Evolutionary conservation across 1,140 invertebrate genomes (phyloP).

Genomic region (Delia radicum): DNA sequence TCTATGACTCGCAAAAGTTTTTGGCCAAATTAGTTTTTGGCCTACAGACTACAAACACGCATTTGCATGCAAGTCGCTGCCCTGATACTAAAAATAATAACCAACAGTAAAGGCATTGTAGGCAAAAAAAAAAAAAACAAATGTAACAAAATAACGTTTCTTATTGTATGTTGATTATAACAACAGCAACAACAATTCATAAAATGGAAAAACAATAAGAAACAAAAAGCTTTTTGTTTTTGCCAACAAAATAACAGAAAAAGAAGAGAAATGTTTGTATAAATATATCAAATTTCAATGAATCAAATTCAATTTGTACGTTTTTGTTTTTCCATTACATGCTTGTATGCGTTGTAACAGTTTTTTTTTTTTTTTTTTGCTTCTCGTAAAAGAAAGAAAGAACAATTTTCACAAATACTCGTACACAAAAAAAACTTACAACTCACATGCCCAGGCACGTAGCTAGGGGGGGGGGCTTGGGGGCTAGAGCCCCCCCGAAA

Average conservation of each 20-base stretch:
- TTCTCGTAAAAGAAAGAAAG: not conserved
- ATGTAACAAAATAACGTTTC: no score
- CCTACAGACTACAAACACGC: no score
- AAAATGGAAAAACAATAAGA: not conserved
- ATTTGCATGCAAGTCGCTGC: no score
- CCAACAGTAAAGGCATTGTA: not conserved
- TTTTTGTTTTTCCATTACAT: conserved; percentile 21
- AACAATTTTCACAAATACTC: no score
- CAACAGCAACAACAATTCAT: not conserved
- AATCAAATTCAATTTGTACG: conserved; percentile 54
- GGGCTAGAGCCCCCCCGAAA: no score
- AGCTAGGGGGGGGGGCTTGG: no score
- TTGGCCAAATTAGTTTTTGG: no score
- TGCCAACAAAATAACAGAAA: not conserved
- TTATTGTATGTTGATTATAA: not conserved
- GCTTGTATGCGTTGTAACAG: not conserved
- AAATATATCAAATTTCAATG: conserved; percentile 55
- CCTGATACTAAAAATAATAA: no score
- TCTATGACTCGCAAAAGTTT: no score
- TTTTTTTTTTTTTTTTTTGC: not conserved
- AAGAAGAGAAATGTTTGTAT: conserved; percentile 39
- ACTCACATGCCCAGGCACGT: no score
- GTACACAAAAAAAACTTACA: no score
- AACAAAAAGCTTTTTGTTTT: not conserved
- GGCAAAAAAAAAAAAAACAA: not conserved